Evolutionary conservation across 2,888 invertebrate genomes (phyloP).

Genomic region (Drosophila infuscata): DNA sequence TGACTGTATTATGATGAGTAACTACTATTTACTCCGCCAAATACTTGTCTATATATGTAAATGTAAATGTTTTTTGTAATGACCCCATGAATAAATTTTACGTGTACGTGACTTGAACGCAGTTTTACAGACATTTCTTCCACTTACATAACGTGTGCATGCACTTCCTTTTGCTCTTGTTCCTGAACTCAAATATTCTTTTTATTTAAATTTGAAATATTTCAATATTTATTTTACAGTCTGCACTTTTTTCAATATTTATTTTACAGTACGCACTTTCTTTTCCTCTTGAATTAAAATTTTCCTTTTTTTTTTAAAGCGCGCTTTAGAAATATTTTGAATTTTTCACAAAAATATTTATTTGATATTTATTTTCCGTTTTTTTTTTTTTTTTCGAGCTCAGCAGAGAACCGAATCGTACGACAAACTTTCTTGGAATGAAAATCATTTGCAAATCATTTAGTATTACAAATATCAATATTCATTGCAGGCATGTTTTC

Average conservation of each 20-base stretch:
- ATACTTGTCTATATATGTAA: neutral
- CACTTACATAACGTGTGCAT: constrained; percentile 3
- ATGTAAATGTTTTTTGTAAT: neutral
- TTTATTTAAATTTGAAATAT: neutral
- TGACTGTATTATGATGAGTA: neutral
- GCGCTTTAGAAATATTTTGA: neutral
- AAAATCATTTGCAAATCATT: neutral
- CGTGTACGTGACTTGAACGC: constrained; percentile 5
- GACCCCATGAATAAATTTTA: neutral
- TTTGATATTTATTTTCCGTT: neutral
- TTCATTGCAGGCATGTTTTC: constrained; percentile 4
- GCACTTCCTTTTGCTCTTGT: neutral
- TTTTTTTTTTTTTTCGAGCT: neutral
- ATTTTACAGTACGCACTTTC: neutral
- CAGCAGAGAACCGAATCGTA: neutral
- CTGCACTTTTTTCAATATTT: neutral
- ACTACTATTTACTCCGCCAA: neutral
- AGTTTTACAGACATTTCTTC: neutral
- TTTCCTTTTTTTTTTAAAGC: neutral
- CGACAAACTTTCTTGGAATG: neutral
- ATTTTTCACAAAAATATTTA: neutral
- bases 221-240: neutral
- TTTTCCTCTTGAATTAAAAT: neutral
- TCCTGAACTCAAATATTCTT: neutral
- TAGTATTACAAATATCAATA: neutral